Conservation (phyloP, 2,797 vertebrate species). For the Amphiprion clarkii region DNA sequence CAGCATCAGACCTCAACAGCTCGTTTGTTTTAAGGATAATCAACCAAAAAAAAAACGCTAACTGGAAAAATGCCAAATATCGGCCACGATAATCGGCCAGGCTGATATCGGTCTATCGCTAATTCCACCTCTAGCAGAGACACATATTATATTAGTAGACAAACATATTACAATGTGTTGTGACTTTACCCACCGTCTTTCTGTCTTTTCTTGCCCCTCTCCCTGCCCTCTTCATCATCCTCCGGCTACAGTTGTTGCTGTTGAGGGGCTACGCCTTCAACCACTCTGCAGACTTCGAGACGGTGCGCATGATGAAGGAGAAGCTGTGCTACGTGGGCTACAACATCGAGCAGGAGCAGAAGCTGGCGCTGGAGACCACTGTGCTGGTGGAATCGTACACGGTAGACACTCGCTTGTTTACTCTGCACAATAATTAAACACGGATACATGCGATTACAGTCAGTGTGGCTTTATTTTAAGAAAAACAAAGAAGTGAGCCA, state of each 20-base stretch:
- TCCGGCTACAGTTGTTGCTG: conserved; percentile 81
- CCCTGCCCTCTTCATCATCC: not conserved
- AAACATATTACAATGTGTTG: not conserved
- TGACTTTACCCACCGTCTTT: not conserved
- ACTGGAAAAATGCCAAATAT: too few species aligned
- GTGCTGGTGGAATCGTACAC: conserved; percentile 88
- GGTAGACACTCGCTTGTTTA: conserved; percentile 58
- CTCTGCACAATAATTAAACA: not conserved
- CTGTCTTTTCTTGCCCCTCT: not conserved
- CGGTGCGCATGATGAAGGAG: conserved; percentile 90
- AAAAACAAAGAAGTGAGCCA: not conserved
- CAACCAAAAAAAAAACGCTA: too few species aligned
- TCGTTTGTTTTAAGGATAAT: too few species aligned
- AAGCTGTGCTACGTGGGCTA: conserved; percentile 89
- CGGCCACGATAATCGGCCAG: too few species aligned
- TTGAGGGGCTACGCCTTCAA: conserved; percentile 90
- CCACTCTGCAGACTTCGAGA: conserved; percentile 91
- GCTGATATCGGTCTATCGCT: too few species aligned
- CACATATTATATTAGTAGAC: not conserved
- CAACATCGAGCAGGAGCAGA: conserved; percentile 91
- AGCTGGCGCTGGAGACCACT: conserved; percentile 88
- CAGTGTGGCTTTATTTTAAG: not conserved
- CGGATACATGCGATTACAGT: not conserved
- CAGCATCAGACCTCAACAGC: too few species aligned
- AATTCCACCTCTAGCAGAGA: not conserved